A percentile compares a stretch with the other conserved stretches of the same genome.
Conservation (phyloP, 2,113 vertebrate genomes). For the Atractosteus spatula region DNA sequence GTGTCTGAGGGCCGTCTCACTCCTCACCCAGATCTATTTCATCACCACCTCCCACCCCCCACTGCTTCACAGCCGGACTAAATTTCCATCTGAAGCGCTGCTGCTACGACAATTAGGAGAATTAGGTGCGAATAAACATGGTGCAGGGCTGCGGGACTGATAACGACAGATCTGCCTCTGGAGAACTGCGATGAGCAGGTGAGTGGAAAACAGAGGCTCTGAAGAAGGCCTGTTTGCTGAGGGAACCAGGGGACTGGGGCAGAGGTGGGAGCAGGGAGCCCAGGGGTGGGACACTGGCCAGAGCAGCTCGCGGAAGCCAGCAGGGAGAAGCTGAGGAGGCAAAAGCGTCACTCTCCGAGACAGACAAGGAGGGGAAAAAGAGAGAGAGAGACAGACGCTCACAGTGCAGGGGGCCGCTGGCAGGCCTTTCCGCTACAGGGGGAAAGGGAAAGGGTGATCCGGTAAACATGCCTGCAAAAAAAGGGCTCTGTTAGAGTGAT, state of each 20-base stretch:
- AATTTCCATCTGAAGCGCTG: no score
- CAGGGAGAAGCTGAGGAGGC: neutral
- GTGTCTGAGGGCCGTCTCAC: no score
- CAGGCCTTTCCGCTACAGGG: constrained; percentile 3
- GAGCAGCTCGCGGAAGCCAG: neutral
- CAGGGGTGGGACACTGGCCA: neutral
- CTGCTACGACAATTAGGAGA: no score
- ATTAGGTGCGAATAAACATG: no score
- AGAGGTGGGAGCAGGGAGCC: neutral
- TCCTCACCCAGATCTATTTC: no score
- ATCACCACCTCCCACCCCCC: no score
- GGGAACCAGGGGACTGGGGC: constrained; percentile 13
- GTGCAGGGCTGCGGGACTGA: no score
- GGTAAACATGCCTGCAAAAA: constrained; percentile 32
- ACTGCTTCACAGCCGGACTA: no score
- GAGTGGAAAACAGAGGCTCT: constrained; percentile 2
- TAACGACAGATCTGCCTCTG: neutral
- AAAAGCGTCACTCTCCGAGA: neutral
- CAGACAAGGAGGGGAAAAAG: constrained; percentile 14
- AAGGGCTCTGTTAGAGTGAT: constrained; percentile 36
- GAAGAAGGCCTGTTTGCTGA: constrained; percentile 20
- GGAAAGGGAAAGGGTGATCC: constrained; percentile 8
- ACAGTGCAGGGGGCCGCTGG: constrained; percentile 7
- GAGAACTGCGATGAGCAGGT: constrained; percentile 28
- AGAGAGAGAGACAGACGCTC: constrained; percentile 9